A percentile compares a stretch with the other conserved stretches of the same genome.
Evolutionary conservation across 1,140 invertebrate species (phyloP).

Genomic region (Phortica variegata): DNA sequence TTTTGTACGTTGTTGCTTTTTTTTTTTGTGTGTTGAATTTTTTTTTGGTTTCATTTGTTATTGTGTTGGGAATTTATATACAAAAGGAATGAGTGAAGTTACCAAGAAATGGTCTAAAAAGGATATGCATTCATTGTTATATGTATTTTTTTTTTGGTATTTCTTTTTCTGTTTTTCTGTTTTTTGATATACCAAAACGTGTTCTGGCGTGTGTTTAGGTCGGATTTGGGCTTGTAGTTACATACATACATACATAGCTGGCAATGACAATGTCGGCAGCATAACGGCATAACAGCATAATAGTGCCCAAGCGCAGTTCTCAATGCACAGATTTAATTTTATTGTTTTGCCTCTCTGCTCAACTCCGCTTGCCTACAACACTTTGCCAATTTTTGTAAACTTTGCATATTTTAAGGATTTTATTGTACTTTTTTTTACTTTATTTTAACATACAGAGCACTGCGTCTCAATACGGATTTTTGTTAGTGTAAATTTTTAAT

Average conservation of each 20-base stretch:
- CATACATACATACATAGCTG: too few species aligned
- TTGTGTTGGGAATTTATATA: constrained; percentile 35
- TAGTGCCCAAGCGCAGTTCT: neutral
- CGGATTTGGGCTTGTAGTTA: too few species aligned
- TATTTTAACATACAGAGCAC: constrained; percentile 29
- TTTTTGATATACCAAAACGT: too few species aligned
- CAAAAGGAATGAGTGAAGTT: neutral
- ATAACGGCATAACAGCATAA: too few species aligned
- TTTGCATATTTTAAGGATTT: constrained; percentile 5
- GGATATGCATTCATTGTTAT: constrained; percentile 31
- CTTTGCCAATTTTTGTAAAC: constrained; percentile 23
- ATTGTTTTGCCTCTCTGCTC: constrained; percentile 47
- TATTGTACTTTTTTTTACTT: constrained; percentile 3
- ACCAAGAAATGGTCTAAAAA: neutral
- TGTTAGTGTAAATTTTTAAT: too few species aligned
- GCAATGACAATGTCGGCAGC: too few species aligned
- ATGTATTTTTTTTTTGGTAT: too few species aligned
- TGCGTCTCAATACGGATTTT: constrained; percentile 49
- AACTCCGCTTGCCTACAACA: constrained; percentile 26
- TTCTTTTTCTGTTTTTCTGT: too few species aligned
- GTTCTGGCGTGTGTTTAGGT: constrained; percentile 9
- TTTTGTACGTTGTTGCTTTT: neutral
- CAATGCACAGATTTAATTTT: constrained; percentile 49
- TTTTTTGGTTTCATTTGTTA: constrained; percentile 25
- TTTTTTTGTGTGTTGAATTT: constrained; percentile 8